Evolutionary conservation across 1,140 invertebrate species (phyloP).

Genomic region (Eupristina koningsbergeri): DNA sequence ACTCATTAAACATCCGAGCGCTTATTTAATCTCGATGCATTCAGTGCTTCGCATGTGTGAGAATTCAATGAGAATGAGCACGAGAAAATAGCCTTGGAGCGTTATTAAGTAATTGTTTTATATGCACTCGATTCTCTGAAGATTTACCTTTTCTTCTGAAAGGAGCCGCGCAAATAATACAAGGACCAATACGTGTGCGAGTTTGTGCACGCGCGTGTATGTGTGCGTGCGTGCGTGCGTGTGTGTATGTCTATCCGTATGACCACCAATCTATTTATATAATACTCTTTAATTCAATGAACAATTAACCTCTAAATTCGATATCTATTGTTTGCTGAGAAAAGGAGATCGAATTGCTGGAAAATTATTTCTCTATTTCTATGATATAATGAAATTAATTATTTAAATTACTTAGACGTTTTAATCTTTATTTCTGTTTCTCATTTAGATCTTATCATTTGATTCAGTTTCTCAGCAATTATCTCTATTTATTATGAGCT

Average conservation of each 20-base stretch:
- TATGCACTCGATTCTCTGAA: constrained; percentile 4
- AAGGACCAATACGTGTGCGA: not conserved
- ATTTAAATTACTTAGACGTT: constrained; percentile 3
- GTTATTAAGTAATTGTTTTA: constrained; percentile 49
- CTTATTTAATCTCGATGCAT: no score
- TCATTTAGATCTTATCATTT: not conserved
- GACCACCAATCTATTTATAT: no score
- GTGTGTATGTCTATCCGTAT: no score
- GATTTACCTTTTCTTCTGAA: constrained; percentile 19
- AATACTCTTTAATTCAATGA: constrained; percentile 31
- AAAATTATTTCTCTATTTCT: constrained; percentile 51
- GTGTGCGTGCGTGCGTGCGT: no score
- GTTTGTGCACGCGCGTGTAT: not conserved
- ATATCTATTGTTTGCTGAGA: not conserved
- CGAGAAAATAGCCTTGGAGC: constrained; percentile 1
- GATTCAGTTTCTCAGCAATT: not conserved
- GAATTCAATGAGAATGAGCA: constrained; percentile 26
- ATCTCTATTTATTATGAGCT: not conserved
- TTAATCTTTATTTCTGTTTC: not conserved
- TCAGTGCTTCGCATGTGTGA: not conserved
- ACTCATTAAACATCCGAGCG: constrained; percentile 15
- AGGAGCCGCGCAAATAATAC: not conserved
- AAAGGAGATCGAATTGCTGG: constrained; percentile 48
- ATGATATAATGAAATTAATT: not conserved
- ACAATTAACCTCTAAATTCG: not conserved